These are phyloP conservation scores for Solea solea DNA, from an alignment of 2,113 vertebrate genomes.

Conservation along the genomic window DNA sequence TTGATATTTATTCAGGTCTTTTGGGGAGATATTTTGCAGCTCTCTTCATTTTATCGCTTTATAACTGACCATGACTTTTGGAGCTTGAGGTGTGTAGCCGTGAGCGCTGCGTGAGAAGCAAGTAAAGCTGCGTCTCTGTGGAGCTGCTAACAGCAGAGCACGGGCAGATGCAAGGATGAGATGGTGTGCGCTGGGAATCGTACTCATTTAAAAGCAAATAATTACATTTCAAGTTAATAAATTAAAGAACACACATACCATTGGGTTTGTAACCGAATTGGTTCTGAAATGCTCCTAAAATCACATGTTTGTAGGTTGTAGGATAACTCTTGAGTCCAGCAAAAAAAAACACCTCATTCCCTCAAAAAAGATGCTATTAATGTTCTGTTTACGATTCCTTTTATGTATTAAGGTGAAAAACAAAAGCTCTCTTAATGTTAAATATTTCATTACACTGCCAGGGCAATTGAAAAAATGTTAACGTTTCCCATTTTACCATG, in stretches of 20 bases:
- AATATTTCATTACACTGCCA: slow-evolving; percentile 77
- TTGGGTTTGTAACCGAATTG: neutral
- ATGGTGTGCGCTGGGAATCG: slow-evolving; percentile 2
- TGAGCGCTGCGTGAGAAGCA: slow-evolving; percentile 28
- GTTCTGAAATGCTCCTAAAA: slow-evolving; percentile 14
- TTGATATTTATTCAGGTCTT: slow-evolving; percentile 29
- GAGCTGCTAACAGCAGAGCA: slow-evolving; percentile 56
- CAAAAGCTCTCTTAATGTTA: slow-evolving; percentile 70
- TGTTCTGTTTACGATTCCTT: slow-evolving; percentile 68
- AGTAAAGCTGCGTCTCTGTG: slow-evolving; percentile 58
- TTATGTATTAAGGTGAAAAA: slow-evolving; percentile 61
- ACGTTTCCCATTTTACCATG: slow-evolving; percentile 76
- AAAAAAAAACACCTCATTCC: slow-evolving; percentile 8
- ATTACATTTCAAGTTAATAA: slow-evolving; percentile 2
- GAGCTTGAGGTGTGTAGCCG: slow-evolving; percentile 15
- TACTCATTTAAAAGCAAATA: slow-evolving; percentile 4
- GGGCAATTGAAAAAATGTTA: slow-evolving; percentile 73
- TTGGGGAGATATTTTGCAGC: neutral
- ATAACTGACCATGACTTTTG: slow-evolving; percentile 6
- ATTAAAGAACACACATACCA: neutral
- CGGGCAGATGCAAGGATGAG: slow-evolving; percentile 12
- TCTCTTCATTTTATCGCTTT: slow-evolving; percentile 19
- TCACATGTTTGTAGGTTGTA: neutral
- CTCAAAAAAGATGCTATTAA: slow-evolving; percentile 54
- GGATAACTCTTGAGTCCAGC: neutral